These are phyloP conservation scores for Peromyscus polionotus DNA, from an alignment of 2,113 vertebrate genomes.

Conservation along the genomic window DNA sequence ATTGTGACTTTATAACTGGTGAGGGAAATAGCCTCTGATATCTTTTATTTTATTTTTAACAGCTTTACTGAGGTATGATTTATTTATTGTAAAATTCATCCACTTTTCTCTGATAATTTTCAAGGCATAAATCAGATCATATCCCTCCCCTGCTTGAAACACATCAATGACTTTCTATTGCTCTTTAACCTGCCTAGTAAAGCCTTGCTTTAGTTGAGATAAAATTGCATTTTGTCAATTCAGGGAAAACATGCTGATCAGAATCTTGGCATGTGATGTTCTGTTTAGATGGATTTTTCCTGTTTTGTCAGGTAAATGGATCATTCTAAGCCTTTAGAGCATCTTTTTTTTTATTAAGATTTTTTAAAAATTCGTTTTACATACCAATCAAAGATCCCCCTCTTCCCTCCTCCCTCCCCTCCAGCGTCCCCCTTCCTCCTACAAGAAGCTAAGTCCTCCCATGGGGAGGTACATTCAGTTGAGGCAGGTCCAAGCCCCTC, in stretches of 20 bases:
- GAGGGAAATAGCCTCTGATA: neutral
- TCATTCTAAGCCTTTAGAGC: conserved; percentile 17
- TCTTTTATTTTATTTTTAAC: conserved; percentile 36
- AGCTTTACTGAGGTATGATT: conserved; percentile 32
- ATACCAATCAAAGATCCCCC: too few species aligned
- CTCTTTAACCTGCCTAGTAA: neutral
- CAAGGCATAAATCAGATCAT: neutral
- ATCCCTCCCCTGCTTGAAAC: neutral
- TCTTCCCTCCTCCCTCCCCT: too few species aligned
- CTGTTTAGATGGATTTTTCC: neutral
- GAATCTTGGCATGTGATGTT: neutral
- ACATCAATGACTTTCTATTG: conserved; percentile 24
- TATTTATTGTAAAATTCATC: conserved; percentile 48
- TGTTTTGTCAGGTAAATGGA: neutral
- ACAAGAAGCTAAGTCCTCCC: too few species aligned
- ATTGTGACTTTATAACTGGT: conserved; percentile 28
- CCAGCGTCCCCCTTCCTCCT: too few species aligned
- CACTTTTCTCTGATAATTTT: neutral
- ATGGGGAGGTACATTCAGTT: too few species aligned
- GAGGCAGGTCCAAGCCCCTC: too few species aligned
- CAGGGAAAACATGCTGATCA: neutral
- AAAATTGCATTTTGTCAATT: conserved; percentile 38
- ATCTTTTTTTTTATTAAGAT: neutral
- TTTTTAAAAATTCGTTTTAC: too few species aligned
- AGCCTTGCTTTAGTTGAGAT: neutral